Evolutionary conservation across 2,113 vertebrate species (phyloP), one percentile per base, ranked within the genome.

Genomic region (Argyrosomus japonicus): DNA sequence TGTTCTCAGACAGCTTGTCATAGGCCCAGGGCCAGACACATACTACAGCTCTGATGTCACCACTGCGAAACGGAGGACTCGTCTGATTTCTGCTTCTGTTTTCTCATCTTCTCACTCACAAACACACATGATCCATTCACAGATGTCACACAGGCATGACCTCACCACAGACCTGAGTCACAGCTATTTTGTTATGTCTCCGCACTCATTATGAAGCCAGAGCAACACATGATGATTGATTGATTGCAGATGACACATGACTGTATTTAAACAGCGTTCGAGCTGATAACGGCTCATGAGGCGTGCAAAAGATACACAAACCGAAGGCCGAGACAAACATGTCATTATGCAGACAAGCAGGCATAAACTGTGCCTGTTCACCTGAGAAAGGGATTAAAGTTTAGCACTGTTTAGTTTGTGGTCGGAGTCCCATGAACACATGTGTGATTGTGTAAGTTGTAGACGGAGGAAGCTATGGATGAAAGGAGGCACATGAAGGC

Each of bases 41-140:
- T 91, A 63, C 87, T 91, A 27, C 77, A 73, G 82, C 76, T 78
- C 88, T 95, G 92, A 95, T 94, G 91, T 94, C 93, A 94, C 91
- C 79, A 86, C 63, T 74, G 68, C 23, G 47, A 89, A 82, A 89
- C 80, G 23, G 76, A 78, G 71, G 77, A 70, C 82, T 79, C 61
- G 83, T 77, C 63, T 79, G 77, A 36, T 87, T 84, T 84, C 76
- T 21, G 87, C 83, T 93, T 93, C 90, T 91, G 88, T 90, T 90
- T 91, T 86, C 82, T 87, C 83, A 68, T 43, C 14, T 72, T 58
- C 51, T 67, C 54, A 10, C 79, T 80, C 69, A 29, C 86, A 86
- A 81, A 87, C 71, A 79, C 81, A 3, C 57, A n/a, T 50, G 54
- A 36, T 36, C 36, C 53, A 57, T 58, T 43, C 19, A 3, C 86